Evolutionary conservation across 1,140 invertebrate genomes (phyloP).

Genomic region (Tetramorium simillimum): DNA sequence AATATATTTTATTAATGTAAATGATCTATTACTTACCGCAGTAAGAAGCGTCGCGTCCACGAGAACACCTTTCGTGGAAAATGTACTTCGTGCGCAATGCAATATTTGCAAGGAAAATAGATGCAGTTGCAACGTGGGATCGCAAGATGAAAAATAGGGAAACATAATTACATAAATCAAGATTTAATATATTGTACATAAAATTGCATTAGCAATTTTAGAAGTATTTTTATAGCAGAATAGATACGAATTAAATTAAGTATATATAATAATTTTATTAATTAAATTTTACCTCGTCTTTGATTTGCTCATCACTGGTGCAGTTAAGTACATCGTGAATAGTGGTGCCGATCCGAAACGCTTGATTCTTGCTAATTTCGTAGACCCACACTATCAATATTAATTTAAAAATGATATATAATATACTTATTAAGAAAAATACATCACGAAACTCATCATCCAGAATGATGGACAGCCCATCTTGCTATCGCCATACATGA

Average conservation of each 20-base stretch:
- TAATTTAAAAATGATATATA: conserved; percentile 76
- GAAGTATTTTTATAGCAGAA: neutral
- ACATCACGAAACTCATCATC: conserved; percentile 1
- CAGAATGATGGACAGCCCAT: neutral
- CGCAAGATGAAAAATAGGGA: neutral
- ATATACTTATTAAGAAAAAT: neutral
- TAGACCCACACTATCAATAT: conserved; percentile 74
- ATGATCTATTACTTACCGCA: neutral
- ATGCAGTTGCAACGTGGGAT: neutral
- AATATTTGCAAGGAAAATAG: conserved; percentile 10
- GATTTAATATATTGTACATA: neutral
- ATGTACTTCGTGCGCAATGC: neutral
- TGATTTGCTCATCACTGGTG: conserved; percentile 71
- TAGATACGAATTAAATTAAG: neutral
- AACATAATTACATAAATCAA: neutral
- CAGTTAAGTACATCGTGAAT: conserved; percentile 75
- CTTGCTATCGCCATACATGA: conserved; percentile 63
- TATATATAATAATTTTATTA: neutral
- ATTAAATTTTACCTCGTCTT: conserved; percentile 76
- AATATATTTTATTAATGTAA: conserved; percentile 4
- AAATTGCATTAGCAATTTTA: neutral
- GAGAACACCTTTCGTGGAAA: neutral
- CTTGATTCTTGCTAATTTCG: conserved; percentile 74
- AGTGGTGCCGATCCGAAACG: conserved; percentile 66
- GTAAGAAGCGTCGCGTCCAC: neutral